A percentile compares a stretch with the other conserved stretches of the same genome.
These are phyloP conservation scores for Antechinus flavipes DNA, from an alignment of 2,113 vertebrate genomes.

Conservation along the genomic window DNA sequence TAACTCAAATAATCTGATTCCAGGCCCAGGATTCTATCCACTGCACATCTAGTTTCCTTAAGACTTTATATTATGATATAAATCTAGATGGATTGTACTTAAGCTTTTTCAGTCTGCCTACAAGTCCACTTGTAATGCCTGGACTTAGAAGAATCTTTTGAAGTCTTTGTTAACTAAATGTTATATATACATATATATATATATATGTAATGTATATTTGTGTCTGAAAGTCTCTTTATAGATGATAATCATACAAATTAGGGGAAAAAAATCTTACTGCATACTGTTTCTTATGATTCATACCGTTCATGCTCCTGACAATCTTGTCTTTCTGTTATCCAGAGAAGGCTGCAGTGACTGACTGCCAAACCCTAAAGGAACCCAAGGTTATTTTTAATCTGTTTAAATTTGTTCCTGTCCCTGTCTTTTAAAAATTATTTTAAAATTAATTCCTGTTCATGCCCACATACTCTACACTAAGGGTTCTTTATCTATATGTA, in stretches of 20 bases:
- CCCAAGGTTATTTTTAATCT: slow-evolving; percentile 14
- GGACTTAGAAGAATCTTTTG: not conserved
- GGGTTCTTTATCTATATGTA: not conserved
- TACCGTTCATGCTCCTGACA: not conserved
- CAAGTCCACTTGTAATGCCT: not conserved
- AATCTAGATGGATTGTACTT: not conserved
- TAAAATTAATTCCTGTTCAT: not conserved
- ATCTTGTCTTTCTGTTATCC: slow-evolving; percentile 8
- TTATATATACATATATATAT: too few relatives aligned
- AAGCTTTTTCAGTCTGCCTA: not conserved
- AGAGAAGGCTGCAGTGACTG: not conserved
- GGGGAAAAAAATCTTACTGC: not conserved
- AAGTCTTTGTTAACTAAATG: slow-evolving; percentile 28
- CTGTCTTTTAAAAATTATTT: slow-evolving; percentile 26
- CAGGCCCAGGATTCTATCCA: not conserved
- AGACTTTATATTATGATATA: not conserved
- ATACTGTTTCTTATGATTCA: not conserved
- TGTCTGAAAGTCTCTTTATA: not conserved
- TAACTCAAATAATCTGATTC: not conserved
- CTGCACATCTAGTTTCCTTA: not conserved
- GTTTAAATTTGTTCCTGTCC: slow-evolving; percentile 16
- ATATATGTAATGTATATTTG: not conserved
- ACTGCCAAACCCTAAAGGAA: not conserved
- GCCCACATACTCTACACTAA: not conserved
- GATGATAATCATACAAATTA: not conserved